Evolutionary conservation across 1,140 invertebrate species (phyloP).

Genomic region (Hylyphantes graminicola): DNA sequence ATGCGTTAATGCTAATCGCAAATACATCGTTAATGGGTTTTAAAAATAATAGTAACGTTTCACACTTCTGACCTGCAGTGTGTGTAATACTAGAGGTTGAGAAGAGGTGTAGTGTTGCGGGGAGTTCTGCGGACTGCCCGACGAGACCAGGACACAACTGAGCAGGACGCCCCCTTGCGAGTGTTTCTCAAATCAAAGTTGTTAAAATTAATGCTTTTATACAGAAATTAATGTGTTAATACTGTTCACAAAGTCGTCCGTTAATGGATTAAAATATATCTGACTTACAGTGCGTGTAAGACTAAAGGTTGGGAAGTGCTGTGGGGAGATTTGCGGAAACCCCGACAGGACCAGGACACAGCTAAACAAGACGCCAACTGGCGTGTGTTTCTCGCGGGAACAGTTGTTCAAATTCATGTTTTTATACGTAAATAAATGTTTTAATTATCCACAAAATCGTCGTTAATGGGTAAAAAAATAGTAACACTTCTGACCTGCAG

Average conservation of each 20-base stretch:
- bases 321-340: no score
- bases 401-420: slow-evolving; percentile 71
- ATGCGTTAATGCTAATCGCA: no score
- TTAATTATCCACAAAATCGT: not conserved
- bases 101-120: slow-evolving; percentile 47
- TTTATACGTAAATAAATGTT: no score
- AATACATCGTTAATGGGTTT: no score
- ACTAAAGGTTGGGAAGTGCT: no score
- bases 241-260: not conserved
- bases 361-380: slow-evolving; percentile 65
- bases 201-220: not conserved
- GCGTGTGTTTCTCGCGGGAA: slow-evolving; percentile 79
- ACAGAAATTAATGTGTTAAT: not conserved
- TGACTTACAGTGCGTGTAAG: slow-evolving; percentile 34
- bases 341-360: slow-evolving; percentile 60
- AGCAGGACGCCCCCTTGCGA: slow-evolving; percentile 66
- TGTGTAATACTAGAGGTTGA: not conserved
- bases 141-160: slow-evolving; percentile 59
- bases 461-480: no score
- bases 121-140: slow-evolving; percentile 41
- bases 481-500: slow-evolving; percentile 22
- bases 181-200: slow-evolving; percentile 84
- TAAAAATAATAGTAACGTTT: no score
- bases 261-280: not conserved
- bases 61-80: slow-evolving; percentile 25